Evolutionary conservation across 1,140 invertebrate species (phyloP).

Genomic region (Tetramorium alpestre): DNA sequence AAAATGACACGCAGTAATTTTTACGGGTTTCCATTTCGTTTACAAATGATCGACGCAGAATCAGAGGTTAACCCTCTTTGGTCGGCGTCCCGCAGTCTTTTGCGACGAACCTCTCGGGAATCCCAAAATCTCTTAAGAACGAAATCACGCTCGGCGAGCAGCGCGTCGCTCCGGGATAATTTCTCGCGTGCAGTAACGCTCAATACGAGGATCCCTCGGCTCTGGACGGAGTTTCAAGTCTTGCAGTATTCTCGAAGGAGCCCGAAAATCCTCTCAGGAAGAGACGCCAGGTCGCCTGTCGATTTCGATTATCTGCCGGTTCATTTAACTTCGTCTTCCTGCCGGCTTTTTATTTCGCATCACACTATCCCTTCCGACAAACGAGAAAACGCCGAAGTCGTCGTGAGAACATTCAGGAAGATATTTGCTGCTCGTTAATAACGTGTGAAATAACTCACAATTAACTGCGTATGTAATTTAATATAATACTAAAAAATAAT

Average conservation of each 20-base stretch:
- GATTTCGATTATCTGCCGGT: conserved; percentile 53
- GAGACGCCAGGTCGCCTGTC: conserved; percentile 35
- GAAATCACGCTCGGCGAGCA: conserved; percentile 43
- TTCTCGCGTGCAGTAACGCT: conserved; percentile 49
- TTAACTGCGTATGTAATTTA: neutral
- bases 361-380: neutral
- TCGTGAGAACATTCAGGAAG: neutral
- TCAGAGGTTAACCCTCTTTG: conserved; percentile 10
- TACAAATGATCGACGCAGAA: conserved; percentile 25
- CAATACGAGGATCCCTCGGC: conserved; percentile 36
- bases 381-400: conserved; percentile 25
- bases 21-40: neutral
- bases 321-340: conserved; percentile 54
- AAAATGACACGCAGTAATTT: conserved; percentile 1
- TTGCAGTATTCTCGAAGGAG: conserved; percentile 33
- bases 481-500: neutral
- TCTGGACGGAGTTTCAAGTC: conserved; percentile 35
- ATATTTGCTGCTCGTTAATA: conserved; percentile 37
- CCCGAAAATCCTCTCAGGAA: conserved; percentile 23
- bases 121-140: conserved; percentile 56
- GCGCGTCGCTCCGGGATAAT: conserved; percentile 39
- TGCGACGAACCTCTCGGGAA: conserved; percentile 21
- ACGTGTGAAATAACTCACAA: neutral
- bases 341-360: conserved; percentile 40
- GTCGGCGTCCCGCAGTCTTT: neutral